A percentile compares a stretch with the other conserved stretches of the same genome.
phyloP scores from a whole-genome alignment of 2,797 vertebrate species.

The Carduelis carduelis region DNA sequence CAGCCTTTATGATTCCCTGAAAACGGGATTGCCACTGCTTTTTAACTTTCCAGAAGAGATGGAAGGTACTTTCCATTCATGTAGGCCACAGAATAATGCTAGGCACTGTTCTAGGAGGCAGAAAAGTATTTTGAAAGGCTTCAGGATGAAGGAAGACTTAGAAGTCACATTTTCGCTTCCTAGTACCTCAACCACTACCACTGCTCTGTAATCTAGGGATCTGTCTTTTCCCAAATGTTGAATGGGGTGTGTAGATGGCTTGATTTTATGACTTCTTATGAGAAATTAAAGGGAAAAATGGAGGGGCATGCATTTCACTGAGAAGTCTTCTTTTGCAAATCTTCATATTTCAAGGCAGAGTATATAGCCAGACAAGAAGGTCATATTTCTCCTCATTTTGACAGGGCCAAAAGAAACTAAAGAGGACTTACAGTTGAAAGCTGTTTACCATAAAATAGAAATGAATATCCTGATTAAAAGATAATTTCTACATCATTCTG shows the following conservation, averaged over 20 bases:
- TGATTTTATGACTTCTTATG: neutral
- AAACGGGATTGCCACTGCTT: neutral
- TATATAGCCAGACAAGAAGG: neutral
- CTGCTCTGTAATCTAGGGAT: neutral
- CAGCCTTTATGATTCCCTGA: neutral
- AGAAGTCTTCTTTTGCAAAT: neutral
- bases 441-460: neutral
- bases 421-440: neutral
- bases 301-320: neutral
- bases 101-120: neutral
- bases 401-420: neutral
- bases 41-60: neutral
- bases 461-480: neutral
- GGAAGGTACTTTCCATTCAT: neutral
- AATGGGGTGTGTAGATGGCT: accelerated
- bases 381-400: neutral
- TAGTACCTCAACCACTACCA: neutral
- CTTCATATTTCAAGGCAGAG: neutral
- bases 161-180: neutral
- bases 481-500: conserved; percentile 31
- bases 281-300: neutral
- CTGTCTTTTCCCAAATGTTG: neutral
- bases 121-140: neutral
- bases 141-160: neutral
- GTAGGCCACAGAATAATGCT: neutral